Percentiles rank a stretch among this genome's conserved stretches.
Conservation (phyloP, 2,797 vertebrate species). For the Tragelaphus oryx region DNA sequence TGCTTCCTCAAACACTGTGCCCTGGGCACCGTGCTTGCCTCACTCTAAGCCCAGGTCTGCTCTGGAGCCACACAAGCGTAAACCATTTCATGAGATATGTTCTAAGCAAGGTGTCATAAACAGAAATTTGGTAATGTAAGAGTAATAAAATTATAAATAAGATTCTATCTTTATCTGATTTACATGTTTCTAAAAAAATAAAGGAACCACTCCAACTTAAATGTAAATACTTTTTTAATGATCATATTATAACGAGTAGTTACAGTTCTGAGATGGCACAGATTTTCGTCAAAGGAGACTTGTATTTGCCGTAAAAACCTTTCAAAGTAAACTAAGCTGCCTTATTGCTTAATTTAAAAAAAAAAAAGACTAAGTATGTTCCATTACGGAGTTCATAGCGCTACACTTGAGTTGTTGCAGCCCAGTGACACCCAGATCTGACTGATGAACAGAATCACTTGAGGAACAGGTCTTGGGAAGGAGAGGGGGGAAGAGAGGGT, state of each 20-base stretch:
- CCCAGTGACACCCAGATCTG: not conserved
- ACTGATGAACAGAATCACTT: not conserved
- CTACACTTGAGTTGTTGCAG: not conserved
- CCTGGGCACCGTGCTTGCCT: not conserved
- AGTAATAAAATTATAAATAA: not conserved
- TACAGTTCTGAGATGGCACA: not conserved
- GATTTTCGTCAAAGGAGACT: constrained; percentile 6
- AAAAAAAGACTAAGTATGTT: not conserved
- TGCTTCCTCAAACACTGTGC: not conserved
- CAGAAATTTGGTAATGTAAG: not conserved
- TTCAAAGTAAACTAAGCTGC: not conserved
- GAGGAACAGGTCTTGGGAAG: not conserved
- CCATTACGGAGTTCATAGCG: not conserved
- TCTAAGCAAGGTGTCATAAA: not conserved
- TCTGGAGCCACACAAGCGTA: not conserved
- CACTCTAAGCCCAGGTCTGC: not conserved
- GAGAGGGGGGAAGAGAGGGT: rapidly evolving
- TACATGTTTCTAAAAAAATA: not conserved
- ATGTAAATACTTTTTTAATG: not conserved
- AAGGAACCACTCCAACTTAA: not conserved
- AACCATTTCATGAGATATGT: not conserved
- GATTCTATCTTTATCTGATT: not conserved
- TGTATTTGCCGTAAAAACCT: not conserved
- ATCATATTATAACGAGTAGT: not conserved
- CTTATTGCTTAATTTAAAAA: not conserved